Base-by-base conservation (phyloP, 2,113 vertebrate species). In the Cochlearius cochlearius region DNA sequence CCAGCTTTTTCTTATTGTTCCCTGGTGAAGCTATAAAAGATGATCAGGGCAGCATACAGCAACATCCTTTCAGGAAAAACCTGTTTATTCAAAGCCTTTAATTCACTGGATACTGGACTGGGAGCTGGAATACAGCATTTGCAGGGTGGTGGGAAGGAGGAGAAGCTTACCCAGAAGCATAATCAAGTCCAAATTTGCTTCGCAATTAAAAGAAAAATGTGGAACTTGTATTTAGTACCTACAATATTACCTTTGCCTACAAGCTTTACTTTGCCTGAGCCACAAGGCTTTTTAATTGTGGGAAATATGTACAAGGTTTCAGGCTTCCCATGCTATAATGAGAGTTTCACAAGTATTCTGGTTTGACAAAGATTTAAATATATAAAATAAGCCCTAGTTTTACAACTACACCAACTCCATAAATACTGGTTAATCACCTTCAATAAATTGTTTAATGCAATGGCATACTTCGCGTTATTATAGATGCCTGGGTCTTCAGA, bases 61-160 rank as follows among this genome's bases (percentile, higher is more conserved):
- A 96, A 91, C 94, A 97, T 96, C 94, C 95, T 97, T 97, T 98
- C 94, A 98, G 97, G 97, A 98, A 98, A 98, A 98, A 93, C 80
- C 88, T 97, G 91, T 97, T 97, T 97, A 96, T 94, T 96, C 72
- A 73, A 94, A 96, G 89, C 75, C 86, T 94, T 90, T 92, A 97
- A 96, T 94, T 90, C 91, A 92, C 71, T 89, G 78, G 39, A 58
- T 97, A 9, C 94, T 91, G 59, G 39, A 72, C 78, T 92, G 23
- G 64, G 89, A 95, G 62, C 86, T 94, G 90, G 88, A 96, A 94
- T 63, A 69, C 87, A 87, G 21, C 79, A 68, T 64, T 95, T 90
- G 34, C 64, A 62, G 72, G 23, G 26, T 66, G 74, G 23, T 92
- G 91, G 66, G 86, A 89, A 82, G 69, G 58, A 83, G 88, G 68